Evolutionary conservation across 2,888 invertebrate species (phyloP), one percentile per base, ranked within the genome.

Genomic region (Agrilus biguttatus): DNA sequence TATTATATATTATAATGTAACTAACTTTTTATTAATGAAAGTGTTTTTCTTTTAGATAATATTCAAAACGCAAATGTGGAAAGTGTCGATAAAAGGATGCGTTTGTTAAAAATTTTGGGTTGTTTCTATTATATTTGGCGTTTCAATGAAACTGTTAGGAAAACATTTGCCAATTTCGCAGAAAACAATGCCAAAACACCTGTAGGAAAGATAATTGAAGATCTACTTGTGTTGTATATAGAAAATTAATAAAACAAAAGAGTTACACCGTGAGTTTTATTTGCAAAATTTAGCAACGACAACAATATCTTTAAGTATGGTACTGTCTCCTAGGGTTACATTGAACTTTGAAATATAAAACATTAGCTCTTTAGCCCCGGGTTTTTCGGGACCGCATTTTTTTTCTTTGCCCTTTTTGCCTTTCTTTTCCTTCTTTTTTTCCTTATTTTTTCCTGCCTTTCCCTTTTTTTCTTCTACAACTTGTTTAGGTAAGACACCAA

Each of bases 321-420:
- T 47, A 28, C 46, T 42, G 3, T 43, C 44, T 5, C 51, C 53
- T 10, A 56, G 19, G 38, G 53, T 46, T 5, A 56, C 37, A 41
- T 55, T 55, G 42, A 50, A 55, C 45, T 56, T 56, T 5, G 52
- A 51, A 2, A 54, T 45, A 37, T 51, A 54, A 38, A 39, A 50
- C 33, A 40, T 43, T 17, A 42, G 37, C 8, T 40, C 36, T 38
- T 32, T 33, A 12, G 34, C 34, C 10, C 33, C 42, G 2, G 21
- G 35, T 13, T 40, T 45, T 36, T 39, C 42, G 23, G 36, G 37
- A 28, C 39, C 23, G 33, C 39, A 40, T 32, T 45, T 47, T n/a
- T 43, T 44, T 23, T 36, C 38, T 33, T 42, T 45, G 4, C 43
- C 40, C 14, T 48, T 48, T 45, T 45, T 45, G n/a, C 33, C 41